phyloP scores from a whole-genome alignment of 2,797 vertebrate species.

The Falco concolor region DNA sequence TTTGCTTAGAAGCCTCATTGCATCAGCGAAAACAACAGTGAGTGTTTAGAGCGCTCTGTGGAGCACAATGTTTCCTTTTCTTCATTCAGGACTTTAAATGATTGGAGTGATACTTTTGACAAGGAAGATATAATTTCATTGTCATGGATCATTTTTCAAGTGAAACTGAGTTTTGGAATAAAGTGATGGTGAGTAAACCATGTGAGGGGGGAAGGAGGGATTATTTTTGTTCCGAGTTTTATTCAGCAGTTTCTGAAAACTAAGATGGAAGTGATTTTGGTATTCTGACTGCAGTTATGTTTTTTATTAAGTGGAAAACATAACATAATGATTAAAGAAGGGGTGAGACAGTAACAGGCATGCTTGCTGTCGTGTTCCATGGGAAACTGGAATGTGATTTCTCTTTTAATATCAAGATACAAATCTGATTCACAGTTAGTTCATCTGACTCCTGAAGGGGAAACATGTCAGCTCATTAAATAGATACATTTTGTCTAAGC shows the following conservation, averaged over 20 bases:
- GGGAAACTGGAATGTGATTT: conserved; percentile 17
- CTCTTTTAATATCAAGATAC: conserved; percentile 16
- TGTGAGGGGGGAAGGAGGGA: conserved; percentile 26
- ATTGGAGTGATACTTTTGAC: conserved; percentile 41
- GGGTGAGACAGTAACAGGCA: conserved; percentile 27
- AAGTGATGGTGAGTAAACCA: conserved; percentile 73
- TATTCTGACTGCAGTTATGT: conserved; percentile 32
- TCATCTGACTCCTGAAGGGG: neutral
- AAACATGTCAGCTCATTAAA: neutral
- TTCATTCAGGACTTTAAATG: conserved; percentile 52
- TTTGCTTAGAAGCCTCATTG: conserved; percentile 66
- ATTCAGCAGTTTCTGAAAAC: conserved; percentile 63
- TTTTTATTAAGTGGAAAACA: conserved; percentile 60
- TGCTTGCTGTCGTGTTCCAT: neutral
- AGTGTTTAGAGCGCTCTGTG: conserved; percentile 36
- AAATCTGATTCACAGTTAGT: conserved; percentile 30
- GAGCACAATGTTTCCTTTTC: conserved; percentile 60
- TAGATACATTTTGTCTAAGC: neutral
- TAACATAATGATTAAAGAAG: conserved; percentile 24
- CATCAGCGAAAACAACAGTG: conserved; percentile 32
- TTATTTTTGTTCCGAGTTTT: conserved; percentile 38
- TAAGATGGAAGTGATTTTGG: conserved; percentile 60
- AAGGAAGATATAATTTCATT: conserved; percentile 46
- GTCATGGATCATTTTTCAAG: conserved; percentile 69
- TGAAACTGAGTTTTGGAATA: conserved; percentile 71